Conservation (phyloP, 2,113 vertebrate genomes). For the Neolamprologus fasciatus region DNA sequence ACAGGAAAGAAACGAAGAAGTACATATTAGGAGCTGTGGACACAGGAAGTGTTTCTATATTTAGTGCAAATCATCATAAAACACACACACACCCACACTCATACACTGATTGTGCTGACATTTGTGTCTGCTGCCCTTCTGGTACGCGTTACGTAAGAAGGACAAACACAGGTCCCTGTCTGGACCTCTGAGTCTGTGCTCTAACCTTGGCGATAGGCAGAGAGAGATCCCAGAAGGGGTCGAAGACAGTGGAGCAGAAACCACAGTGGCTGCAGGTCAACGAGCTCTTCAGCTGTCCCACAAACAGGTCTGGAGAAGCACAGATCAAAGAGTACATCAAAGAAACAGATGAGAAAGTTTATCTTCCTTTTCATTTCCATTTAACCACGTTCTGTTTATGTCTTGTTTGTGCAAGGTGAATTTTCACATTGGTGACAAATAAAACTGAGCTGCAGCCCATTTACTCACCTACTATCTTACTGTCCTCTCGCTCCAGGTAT, state of each 20-base stretch:
- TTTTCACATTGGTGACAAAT: background rate
- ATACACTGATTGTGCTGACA: background rate
- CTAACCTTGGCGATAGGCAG: constrained; percentile 93
- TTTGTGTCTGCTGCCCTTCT: background rate
- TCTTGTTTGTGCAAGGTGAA: background rate
- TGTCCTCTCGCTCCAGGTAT: constrained; percentile 93
- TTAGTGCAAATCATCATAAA: background rate
- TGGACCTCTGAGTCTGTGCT: background rate
- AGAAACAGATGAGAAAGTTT: background rate
- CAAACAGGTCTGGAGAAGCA: constrained; percentile 82
- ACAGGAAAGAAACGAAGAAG: background rate
- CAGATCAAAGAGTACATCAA: background rate
- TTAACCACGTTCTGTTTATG: background rate
- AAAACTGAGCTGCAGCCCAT: background rate
- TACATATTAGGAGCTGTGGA: background rate
- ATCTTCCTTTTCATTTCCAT: background rate
- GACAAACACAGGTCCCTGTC: background rate
- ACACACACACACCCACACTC: background rate
- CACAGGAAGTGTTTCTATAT: background rate
- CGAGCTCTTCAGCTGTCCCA: constrained; percentile 96
- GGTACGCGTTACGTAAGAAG: background rate
- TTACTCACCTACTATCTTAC: constrained; percentile 86
- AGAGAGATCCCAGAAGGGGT: constrained; percentile 98
- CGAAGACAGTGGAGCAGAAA: constrained; percentile 95
- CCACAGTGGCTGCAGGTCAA: constrained; percentile 92